These are phyloP conservation scores for Liopterus haemorrhoidalis DNA, from an alignment of 2,888 invertebrate species.

Conservation along the genomic window DNA sequence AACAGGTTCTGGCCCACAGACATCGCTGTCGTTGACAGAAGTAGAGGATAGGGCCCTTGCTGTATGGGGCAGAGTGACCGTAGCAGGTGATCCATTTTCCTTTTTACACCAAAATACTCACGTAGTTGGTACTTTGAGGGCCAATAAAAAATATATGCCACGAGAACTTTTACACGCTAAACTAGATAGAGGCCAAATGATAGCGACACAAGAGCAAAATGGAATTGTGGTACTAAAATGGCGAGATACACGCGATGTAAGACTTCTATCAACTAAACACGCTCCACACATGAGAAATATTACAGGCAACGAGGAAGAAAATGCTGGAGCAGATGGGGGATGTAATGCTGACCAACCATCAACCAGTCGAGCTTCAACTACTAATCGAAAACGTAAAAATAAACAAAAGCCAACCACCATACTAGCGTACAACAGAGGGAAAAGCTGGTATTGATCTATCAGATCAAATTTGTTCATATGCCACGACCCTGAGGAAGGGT, in stretches of 20 bases:
- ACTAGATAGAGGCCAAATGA: conserved; percentile 21
- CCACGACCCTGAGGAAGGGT: no score
- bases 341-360: conserved; percentile 14
- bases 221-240: conserved; percentile 33
- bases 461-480: no score
- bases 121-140: conserved; percentile 12
- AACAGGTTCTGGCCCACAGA: conserved; percentile 6
- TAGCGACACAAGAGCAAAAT: conserved; percentile 30
- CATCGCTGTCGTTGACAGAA: neutral
- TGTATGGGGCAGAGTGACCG: neutral
- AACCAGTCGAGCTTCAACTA: conserved; percentile 8
- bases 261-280: conserved; percentile 34
- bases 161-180: conserved; percentile 5
- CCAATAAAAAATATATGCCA: conserved; percentile 10
- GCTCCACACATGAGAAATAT: conserved; percentile 28
- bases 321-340: conserved; percentile 10
- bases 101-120: conserved; percentile 16
- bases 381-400: no score
- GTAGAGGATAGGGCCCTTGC: no score
- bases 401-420: conserved; percentile 4
- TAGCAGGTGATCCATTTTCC: neutral
- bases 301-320: conserved; percentile 16
- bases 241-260: conserved; percentile 32
- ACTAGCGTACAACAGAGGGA: no score
- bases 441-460: no score